Evolutionary conservation across 2,888 invertebrate genomes (phyloP).

Genomic region (Frankliniella intonsa): DNA sequence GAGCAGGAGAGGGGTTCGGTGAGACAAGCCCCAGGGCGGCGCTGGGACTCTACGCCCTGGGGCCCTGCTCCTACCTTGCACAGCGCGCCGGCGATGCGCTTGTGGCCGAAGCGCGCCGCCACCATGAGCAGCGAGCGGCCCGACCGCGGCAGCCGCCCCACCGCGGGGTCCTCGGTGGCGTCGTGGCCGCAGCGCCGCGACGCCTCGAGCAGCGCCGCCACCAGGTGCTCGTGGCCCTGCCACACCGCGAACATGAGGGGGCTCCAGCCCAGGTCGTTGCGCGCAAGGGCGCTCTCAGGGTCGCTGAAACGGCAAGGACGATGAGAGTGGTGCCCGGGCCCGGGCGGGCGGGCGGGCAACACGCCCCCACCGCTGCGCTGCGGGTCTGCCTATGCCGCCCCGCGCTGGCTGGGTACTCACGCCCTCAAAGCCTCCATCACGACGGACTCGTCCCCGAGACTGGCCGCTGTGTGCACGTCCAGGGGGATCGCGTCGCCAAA

Average conservation of each 20-base stretch:
- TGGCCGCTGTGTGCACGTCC: background rate
- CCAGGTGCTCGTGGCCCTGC: constrained; percentile 14
- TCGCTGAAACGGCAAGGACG: background rate
- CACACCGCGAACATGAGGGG: constrained; percentile 18
- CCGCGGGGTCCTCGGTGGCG: background rate
- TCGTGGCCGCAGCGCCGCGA: constrained; percentile 9
- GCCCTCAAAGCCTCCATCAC: background rate
- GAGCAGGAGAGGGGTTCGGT: background rate
- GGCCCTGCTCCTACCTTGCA: constrained; percentile 3
- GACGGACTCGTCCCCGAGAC: background rate
- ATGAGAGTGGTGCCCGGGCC: background rate
- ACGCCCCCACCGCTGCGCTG: no score
- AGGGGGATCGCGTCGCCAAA: background rate
- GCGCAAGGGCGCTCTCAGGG: background rate
- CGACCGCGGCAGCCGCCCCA: background rate
- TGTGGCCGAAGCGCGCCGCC: background rate
- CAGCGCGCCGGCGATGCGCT: background rate
- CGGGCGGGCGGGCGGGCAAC: no score
- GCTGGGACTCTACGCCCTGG: no score
- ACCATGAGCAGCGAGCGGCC: constrained; percentile 21
- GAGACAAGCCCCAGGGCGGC: background rate
- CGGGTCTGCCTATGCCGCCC: background rate
- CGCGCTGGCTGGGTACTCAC: background rate
- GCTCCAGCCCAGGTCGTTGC: constrained; percentile 21
- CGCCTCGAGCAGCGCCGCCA: background rate